These are phyloP conservation scores for Limnothrissa miodon DNA, from an alignment of 2,113 vertebrate genomes.

Conservation along the genomic window DNA sequence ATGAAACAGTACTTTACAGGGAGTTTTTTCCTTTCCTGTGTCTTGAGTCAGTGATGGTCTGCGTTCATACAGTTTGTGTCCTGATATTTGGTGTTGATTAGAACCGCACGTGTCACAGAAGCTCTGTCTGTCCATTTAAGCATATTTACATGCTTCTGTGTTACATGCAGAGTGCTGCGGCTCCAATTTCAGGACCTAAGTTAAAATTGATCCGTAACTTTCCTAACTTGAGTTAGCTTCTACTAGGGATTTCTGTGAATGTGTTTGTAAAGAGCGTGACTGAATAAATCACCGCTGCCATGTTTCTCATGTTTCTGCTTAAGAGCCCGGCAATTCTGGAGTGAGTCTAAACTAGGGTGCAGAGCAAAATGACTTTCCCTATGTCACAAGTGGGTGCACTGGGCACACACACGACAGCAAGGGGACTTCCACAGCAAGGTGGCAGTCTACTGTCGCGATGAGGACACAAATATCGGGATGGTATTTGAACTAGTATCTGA, in stretches of 20 bases:
- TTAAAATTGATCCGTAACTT: conserved; percentile 58
- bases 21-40: background rate
- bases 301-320: conserved; percentile 61
- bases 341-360: background rate
- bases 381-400: background rate
- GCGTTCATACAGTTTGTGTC: background rate
- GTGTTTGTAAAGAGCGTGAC: conserved; percentile 52
- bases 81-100: conserved; percentile 14
- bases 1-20: background rate
- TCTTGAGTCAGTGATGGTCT: background rate
- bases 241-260: conserved; percentile 46
- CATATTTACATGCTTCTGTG: conserved; percentile 39
- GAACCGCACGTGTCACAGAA: conserved; percentile 21
- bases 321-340: conserved; percentile 42
- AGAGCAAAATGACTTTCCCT: background rate
- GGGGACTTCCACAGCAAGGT: conserved; percentile 2
- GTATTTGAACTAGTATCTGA: background rate
- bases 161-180: conserved; percentile 28
- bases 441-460: background rate
- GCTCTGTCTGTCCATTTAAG: conserved; percentile 21
- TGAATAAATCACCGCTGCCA: conserved; percentile 53
- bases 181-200: conserved; percentile 59
- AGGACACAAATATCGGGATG: background rate
- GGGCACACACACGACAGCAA: background rate
- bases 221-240: conserved; percentile 44